Evolutionary conservation across 2,888 invertebrate species (phyloP), one percentile per base, ranked within the genome.

Genomic region (Octonoba sinensis): DNA sequence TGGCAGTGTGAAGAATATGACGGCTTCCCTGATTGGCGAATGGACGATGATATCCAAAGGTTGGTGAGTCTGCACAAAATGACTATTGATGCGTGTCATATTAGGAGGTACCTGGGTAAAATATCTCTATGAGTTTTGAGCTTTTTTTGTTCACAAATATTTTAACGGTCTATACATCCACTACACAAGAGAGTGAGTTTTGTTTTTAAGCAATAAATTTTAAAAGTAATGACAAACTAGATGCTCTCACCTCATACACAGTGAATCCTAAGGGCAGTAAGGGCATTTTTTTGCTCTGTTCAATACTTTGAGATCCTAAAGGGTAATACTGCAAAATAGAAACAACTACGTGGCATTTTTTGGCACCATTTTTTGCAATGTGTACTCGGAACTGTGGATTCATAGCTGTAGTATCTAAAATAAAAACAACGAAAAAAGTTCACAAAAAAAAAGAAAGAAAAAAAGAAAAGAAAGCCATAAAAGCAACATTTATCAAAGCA

Each of bases 261-360:
- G 93, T 92, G 88, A 93, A 93, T 27, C 93, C 93, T 85, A 93
- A 92, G 83, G 92, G 92, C 86, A 90, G 91, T 78, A 92, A 89
- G 18, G 90, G 89, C 85, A 89, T 90, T 84, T 89, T 90, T 86
- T 90, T 90, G 86, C 90, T 69, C 78, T 84, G 77, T 62, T 85
- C 83, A 3, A 57, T 46, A 24, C 27, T 73, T 49, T 73, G 73
- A 8, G 67, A 16, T 54, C 78, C 77, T 22, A 82, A 89, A 86
- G 91, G 91, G 87, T 93, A 93, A 87, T 91, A 91, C 88, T 93
- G 93, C 77, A 92, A 92, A 82, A 93, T 92, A 16, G 93, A 92
- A 77, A 93, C 92, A 57, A 93, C 93, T 75, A 93, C 92, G 90
- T 93, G 93, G 87, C 93, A 93, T 89, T 92, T 92, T 87, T 91